Base-by-base conservation (phyloP, 1,140 invertebrate genomes). In the Frieseomelitta varia region DNA sequence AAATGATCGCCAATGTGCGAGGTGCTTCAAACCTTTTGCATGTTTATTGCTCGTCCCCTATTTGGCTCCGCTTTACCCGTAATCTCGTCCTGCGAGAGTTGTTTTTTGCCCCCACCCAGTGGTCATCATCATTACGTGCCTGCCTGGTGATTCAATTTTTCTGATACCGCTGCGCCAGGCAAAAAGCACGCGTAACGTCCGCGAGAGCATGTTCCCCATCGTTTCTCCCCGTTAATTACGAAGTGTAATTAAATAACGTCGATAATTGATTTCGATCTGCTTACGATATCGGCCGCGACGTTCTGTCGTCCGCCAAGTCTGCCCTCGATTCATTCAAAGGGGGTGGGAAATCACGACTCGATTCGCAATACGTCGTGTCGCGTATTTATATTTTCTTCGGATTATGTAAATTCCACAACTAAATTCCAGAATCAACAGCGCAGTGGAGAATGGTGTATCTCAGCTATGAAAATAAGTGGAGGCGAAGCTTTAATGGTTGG, bases 1-100 rank as follows among this genome's bases (percentile, higher is more conserved):
- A 87, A 89, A 89, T 75, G 78, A 73, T 83, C 87, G 55, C 30
- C 80, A 76, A 79, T 84, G 73, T 30, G 73, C 56, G 17, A 72
- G 69, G n/a, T 61, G 55, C 71, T 51, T 61, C 2, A 39, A 81
- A 81, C 80, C 65, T 85, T 85, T 88, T 72, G 63, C 83, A 65
- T 83, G 72, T 79, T 80, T 72, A 69, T 67, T 53, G 30, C 51
- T 65, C 53, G 10, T 73, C 63, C 73, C 75, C 61, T 74, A 55
- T 74, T 53, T 53, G 61, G n/a, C 30, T 73, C 39, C 24, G 19
- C 51, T 73, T 68, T 51, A 80, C 65, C 80, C 84, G 1, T 67
- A 71, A 61, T 73, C 51, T 81, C 63, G 34, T 58, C 65, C 65
- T 53, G 56, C 65, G 69, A 63, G 39, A 47, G 8, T 6, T 61